Conservation (phyloP, 2,888 invertebrate species). For the Drosophila paucipuncta region DNA sequence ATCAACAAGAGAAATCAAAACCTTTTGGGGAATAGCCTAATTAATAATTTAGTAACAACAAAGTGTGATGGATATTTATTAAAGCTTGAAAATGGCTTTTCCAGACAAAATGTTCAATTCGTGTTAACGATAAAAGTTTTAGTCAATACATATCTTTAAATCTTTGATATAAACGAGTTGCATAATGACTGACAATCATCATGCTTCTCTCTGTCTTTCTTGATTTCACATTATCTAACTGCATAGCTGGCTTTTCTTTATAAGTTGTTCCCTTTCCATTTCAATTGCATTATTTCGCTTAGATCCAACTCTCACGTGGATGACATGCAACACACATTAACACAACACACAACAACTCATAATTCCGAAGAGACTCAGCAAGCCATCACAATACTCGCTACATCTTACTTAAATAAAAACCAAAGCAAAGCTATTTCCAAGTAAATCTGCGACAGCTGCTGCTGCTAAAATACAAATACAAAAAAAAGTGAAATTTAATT, state of each 20-base stretch:
- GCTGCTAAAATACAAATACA: background rate
- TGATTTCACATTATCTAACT: background rate
- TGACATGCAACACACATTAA: conserved; percentile 29
- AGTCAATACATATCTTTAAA: background rate
- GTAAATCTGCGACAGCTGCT: conserved; percentile 41
- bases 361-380: conserved; percentile 18
- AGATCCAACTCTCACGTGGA: conserved; percentile 43
- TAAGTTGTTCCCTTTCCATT: background rate
- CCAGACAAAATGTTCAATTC: background rate
- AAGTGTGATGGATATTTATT: background rate
- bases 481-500: conserved; percentile 73
- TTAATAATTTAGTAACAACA: background rate
- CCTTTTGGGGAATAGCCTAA: background rate
- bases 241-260: background rate
- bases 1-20: background rate
- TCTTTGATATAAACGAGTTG: background rate
- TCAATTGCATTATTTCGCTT: conserved; percentile 3
- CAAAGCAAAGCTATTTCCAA: conserved; percentile 48
- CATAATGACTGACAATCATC: background rate
- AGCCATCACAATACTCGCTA: background rate
- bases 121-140: background rate
- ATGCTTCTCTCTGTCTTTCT: background rate
- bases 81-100: background rate
- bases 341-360: conserved; percentile 42
- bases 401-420: conserved; percentile 8